Base-by-base conservation (phyloP, 1,140 invertebrate genomes). In the Nebria ingens region DNA sequence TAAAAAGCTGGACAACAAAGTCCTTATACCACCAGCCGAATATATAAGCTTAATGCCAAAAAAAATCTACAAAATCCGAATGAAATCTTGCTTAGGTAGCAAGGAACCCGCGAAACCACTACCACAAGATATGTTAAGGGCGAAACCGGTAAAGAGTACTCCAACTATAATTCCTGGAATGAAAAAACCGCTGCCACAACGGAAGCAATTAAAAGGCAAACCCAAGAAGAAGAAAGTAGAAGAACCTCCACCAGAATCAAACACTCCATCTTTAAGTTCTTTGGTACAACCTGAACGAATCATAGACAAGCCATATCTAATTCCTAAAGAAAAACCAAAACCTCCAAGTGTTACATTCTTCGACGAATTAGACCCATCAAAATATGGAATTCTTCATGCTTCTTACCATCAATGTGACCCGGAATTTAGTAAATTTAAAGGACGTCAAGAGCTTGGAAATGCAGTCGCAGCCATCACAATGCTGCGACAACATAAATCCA, bases 381-480 rank as follows among this genome's bases (percentile, higher is more conserved):
- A 52, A 38, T 59, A 60, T 15, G 64, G 64, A 0, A 68, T 70
- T 21, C 34, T 70, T 19, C 38, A 63, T 15, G 68, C 58, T 2
- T 58, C 57, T 1, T 65, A 61, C 1, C 61, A 60, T 45, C 67
- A 70, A 54, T 55, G 59, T 4, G 62, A 66, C 51, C 59, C 59
- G 1, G 62, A 58, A 20, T 68, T 68, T 51, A 60, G 62, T 1
- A 63, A 61, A 53, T 65, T 61, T 29, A 40, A 38, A 11, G 67
- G 67, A 1, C 55, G 62, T 23, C 65, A 68, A 56, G 62, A 61
- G 19, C 49, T 66, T 4, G 61, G 59, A 1, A 66, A 68, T 52
- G 67, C 65, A 0, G 40, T 70, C 2, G 61, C 63, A 0, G 62
- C 66, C 12, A 21, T 68, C 1, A 59, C 64, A 15, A 68, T 67